Evolutionary conservation across 2,797 vertebrate genomes (phyloP).

Genomic region (Danio albolineatus): DNA sequence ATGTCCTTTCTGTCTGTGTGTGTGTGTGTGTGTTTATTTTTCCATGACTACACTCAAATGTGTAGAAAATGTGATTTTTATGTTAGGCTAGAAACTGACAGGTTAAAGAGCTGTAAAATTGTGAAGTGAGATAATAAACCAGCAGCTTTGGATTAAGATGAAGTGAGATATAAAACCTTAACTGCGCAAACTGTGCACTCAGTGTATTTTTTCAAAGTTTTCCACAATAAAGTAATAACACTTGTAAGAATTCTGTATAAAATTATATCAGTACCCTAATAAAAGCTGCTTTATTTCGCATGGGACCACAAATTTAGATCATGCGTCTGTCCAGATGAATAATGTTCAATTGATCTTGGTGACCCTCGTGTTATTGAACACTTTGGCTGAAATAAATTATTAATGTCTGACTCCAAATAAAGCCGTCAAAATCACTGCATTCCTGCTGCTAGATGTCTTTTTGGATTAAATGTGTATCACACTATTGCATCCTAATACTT

Average conservation of each 20-base stretch:
- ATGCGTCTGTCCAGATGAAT: neutral
- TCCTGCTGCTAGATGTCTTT: neutral
- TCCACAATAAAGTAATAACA: neutral
- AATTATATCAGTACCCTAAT: neutral
- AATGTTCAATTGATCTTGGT: neutral
- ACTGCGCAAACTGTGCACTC: neutral
- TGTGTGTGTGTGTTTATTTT: conserved; percentile 37
- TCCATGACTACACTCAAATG: neutral
- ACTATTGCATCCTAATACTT: neutral
- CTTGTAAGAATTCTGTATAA: neutral
- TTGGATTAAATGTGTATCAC: neutral
- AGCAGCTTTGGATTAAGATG: neutral
- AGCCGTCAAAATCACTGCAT: neutral
- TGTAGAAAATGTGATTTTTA: conserved; percentile 3
- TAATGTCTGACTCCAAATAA: neutral
- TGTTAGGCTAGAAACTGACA: conserved; percentile 17
- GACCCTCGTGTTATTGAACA: neutral
- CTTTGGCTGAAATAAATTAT: neutral
- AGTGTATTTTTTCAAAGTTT: neutral
- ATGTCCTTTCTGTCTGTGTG: conserved; percentile 52
- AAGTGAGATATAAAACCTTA: neutral
- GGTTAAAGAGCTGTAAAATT: neutral
- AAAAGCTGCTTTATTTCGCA: neutral
- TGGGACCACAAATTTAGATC: neutral
- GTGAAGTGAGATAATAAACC: conserved; percentile 17